Evolutionary conservation across 2,797 vertebrate genomes (phyloP), one percentile per base, ranked within the genome.

Genomic region (Syncerus caffer): DNA sequence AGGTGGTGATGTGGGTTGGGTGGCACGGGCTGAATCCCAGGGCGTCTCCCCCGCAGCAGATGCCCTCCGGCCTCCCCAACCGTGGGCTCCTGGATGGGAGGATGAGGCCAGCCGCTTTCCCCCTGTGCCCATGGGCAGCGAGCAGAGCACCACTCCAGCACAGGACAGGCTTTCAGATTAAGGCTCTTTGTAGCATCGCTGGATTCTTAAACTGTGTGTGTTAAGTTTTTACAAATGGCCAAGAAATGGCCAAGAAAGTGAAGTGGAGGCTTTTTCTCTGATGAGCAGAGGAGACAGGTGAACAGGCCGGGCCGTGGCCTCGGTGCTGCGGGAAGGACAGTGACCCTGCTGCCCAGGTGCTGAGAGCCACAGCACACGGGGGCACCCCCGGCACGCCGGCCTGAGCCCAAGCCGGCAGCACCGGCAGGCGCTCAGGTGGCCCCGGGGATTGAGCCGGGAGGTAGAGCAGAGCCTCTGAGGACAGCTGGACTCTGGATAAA

Each of bases 311-410:
- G 14, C 2, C 0, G 31, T 27, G 0, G 6, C 27, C 47, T 79
- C 4, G 4, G 47, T 25, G 45, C n/a, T 79, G 50, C 2, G 11
- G 80, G 53, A 34, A 2, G 6, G 50, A 23, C 60, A 31, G 14
- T 31, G 14, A 62, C 15, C 60, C 60, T 3, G 7, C 60, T 7
- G 29, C 29, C 50, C 14, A 51, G 50, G 19, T 3, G 7, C 38
- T 2, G 7, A 31, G 89, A 34, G 50, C 5, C 15, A 2, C 0
- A 1, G 4, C 0, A 2, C 23, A 3, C 0, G 2, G 12, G 58
- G 8, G 13, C 21, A 1, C 17, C 4, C 0, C 17, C 2, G 25
- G 25, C 60, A 15, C 1, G 0, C 0, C 17, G 29, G 60, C 57
- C 50, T 8, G 10, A n/a, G 57, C 60, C 53, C 2, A 3, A 9